A percentile compares a stretch with the other conserved stretches of the same genome.
Evolutionary conservation across 2,888 invertebrate species (phyloP).

Genomic region (Drosophila paranaensis): DNA sequence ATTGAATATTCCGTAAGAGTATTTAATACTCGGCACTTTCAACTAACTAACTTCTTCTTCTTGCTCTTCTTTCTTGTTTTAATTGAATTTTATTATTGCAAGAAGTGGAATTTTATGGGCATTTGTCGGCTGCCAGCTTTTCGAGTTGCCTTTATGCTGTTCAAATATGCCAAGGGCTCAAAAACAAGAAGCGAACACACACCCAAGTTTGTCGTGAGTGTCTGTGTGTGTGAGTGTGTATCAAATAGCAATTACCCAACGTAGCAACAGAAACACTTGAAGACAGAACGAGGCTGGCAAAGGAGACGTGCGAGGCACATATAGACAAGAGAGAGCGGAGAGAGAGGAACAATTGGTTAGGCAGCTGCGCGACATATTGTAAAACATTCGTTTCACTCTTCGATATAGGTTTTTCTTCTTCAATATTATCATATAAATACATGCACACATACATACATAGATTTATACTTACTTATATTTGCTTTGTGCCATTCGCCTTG

Average conservation of each 20-base stretch:
- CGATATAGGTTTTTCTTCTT: slow-evolving; percentile 8
- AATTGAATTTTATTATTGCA: slow-evolving; percentile 49
- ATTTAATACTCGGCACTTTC: neutral
- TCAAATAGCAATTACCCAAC: slow-evolving; percentile 50
- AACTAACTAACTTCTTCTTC: neutral
- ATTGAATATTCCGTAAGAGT: neutral
- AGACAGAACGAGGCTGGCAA: neutral
- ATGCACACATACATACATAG: neutral
- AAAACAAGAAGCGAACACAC: slow-evolving; percentile 8
- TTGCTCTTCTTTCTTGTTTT: slow-evolving; percentile 2
- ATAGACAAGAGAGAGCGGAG: neutral
- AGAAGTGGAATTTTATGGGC: slow-evolving; percentile 38
- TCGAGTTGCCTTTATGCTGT: slow-evolving; percentile 17
- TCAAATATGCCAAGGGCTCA: slow-evolving; percentile 37
- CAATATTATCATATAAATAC: slow-evolving; percentile 24
- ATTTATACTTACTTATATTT: slow-evolving; percentile 12
- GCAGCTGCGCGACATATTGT: slow-evolving; percentile 16
- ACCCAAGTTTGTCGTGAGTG: neutral
- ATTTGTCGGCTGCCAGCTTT: slow-evolving; percentile 29
- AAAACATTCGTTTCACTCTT: neutral
- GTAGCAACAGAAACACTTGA: slow-evolving; percentile 20
- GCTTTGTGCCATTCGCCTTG: slow-evolving; percentile 19
- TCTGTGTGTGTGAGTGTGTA: slow-evolving; percentile 14
- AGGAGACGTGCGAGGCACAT: neutral
- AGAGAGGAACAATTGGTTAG: neutral